A percentile compares a stretch with the other conserved stretches of the same genome.
These are phyloP conservation scores for Diphyllodes magnificus DNA, from an alignment of 2,113 vertebrate species.

Conservation along the genomic window DNA sequence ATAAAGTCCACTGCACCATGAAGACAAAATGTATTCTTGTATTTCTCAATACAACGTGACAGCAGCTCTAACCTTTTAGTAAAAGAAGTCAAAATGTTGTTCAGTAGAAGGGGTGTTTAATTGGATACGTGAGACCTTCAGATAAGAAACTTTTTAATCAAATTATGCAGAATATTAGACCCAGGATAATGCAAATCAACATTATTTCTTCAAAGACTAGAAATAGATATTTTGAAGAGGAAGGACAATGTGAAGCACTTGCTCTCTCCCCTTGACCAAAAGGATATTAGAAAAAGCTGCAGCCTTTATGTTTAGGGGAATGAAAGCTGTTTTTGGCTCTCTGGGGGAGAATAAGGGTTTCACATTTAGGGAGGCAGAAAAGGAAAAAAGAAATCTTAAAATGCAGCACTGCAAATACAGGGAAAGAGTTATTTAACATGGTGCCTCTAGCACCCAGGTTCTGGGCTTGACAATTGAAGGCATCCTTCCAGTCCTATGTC, in stretches of 20 bases:
- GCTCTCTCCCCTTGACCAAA: not conserved
- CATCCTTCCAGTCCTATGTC: not conserved
- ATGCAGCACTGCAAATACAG: not conserved
- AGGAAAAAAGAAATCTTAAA: not conserved
- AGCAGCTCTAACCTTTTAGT: not conserved
- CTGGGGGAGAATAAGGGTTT: not conserved
- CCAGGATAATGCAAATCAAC: not conserved
- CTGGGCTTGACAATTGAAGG: not conserved
- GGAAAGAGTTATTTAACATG: not conserved
- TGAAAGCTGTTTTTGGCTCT: not conserved
- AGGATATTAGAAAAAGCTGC: not conserved
- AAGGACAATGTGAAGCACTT: accelerated
- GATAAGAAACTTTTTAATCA: not conserved
- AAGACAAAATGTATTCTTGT: not conserved
- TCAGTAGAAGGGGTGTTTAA: not conserved
- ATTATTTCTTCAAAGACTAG: not conserved
- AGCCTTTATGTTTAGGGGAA: not conserved
- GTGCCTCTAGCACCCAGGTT: not conserved
- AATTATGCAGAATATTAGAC: not conserved
- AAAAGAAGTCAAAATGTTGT: not conserved
- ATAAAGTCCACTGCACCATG: not conserved
- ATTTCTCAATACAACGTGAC: not conserved
- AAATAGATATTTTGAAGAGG: not conserved
- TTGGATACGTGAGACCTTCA: not conserved
- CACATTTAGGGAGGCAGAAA: not conserved